Conservation (phyloP, 2,888 invertebrate genomes). For the Neuroscelio doddi region DNA sequence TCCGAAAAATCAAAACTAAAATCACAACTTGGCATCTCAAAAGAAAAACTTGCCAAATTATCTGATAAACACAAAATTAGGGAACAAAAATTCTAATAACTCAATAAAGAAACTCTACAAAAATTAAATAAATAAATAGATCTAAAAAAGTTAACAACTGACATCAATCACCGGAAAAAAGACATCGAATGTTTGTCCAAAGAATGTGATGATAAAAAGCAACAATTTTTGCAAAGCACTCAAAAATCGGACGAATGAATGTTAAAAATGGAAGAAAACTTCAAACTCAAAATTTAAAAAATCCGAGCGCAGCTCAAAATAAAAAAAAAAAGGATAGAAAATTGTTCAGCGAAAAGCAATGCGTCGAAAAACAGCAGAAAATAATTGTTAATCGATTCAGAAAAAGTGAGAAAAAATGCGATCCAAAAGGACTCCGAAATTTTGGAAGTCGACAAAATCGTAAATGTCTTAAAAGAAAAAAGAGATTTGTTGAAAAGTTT, state of each 20-base stretch:
- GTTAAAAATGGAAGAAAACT: too few relatives aligned
- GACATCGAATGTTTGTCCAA: constrained; percentile 45
- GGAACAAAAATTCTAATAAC: constrained; percentile 40
- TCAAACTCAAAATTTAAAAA: constrained; percentile 52
- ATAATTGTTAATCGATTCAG: too few relatives aligned
- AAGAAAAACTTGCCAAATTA: neutral
- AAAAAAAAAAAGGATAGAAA: constrained; percentile 48
- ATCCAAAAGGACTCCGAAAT: constrained; percentile 41
- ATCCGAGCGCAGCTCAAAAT: constrained; percentile 48
- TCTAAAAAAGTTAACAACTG: constrained; percentile 31
- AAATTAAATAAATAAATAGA: too few relatives aligned
- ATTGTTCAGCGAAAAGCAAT: constrained; percentile 20
- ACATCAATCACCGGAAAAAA: constrained; percentile 46
- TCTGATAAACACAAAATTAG: too few relatives aligned
- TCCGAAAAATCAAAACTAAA: constrained; percentile 51
- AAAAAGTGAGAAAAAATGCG: too few relatives aligned
- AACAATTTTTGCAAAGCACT: constrained; percentile 11
- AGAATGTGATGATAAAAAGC: constrained; percentile 51
- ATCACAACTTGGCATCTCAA: constrained; percentile 43
- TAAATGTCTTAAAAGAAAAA: constrained; percentile 72
- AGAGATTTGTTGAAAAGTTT: constrained; percentile 24
- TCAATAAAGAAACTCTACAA: constrained; percentile 41
- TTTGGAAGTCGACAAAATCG: constrained; percentile 68
- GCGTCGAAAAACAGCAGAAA: constrained; percentile 31
- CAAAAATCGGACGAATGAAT: too few relatives aligned